Percentiles rank a stretch among this genome's conserved stretches.
Conservation (phyloP, 2,113 vertebrate genomes). For the Cyanoderma ruficeps region DNA sequence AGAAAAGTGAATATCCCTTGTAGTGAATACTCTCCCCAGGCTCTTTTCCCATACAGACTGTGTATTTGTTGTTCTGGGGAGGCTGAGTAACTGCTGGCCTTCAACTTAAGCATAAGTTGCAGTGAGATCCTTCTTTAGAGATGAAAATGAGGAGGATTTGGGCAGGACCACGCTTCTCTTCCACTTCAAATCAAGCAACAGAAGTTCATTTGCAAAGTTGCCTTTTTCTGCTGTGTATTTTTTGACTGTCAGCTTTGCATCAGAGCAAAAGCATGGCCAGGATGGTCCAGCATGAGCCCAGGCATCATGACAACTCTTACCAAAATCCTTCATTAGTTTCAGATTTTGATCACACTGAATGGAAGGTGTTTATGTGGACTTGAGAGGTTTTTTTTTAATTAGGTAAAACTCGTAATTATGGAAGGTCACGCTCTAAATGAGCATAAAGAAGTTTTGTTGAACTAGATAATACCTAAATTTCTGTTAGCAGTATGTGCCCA, state of each 20-base stretch:
- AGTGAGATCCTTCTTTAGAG: background rate
- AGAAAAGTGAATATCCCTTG: background rate
- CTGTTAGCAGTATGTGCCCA: background rate
- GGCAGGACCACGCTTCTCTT: background rate
- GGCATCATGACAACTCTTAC: background rate
- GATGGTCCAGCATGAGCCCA: background rate
- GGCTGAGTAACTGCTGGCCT: background rate
- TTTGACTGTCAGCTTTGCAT: background rate
- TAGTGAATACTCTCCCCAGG: background rate
- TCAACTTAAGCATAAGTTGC: background rate
- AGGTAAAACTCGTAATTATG: background rate
- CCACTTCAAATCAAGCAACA: background rate
- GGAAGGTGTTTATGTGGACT: background rate
- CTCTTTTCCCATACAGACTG: background rate
- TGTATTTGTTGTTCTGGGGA: background rate
- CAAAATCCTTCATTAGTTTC: background rate
- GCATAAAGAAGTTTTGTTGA: slow-evolving; percentile 41
- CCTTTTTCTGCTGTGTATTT: background rate
- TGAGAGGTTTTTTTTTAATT: background rate
- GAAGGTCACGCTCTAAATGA: slow-evolving; percentile 19
- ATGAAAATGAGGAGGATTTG: background rate
- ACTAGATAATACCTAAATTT: slow-evolving; percentile 30
- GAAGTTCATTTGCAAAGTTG: background rate
- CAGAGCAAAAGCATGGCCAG: background rate
- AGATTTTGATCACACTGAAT: background rate